Base-by-base conservation (phyloP, 1,140 invertebrate species). In the Holcopasites calliopsidis region DNA sequence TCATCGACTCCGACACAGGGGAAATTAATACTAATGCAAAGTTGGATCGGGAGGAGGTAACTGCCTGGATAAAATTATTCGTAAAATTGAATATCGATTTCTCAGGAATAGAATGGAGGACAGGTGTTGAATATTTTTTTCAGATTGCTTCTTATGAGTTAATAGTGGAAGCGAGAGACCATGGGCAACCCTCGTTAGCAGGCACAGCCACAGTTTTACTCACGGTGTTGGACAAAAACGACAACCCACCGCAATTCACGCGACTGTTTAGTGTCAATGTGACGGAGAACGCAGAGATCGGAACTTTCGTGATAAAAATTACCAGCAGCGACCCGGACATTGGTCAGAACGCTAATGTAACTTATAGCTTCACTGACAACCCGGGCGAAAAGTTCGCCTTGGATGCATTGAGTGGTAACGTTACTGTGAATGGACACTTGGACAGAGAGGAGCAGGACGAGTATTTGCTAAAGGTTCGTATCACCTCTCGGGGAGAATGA, bases 231-330 rank as follows among this genome's bases (percentile, higher is more conserved):
- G 97, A 99, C 87, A 97, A 97, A 89, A 99, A 99, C 91, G 98
- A 99, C 89, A 98, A 98, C 90, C 96, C 97, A 11, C 98, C 98
- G 0, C 93, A 96, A 75, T 99, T 99, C 88, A 98, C 97, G 0
- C 92, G 97, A 57, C 90, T 98, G 0, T 99, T 98, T 88, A 97
- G 96, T 85, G 96, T 97, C 0, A 98, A 98, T 87, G 97, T 99
- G 0, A 98, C 97, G 0, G 98, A 99, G 92, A 99, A 99, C 91
- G 95, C 97, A 0, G 96, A 97, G 78, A 94, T 98, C 50, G 98
- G 97, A 3, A 95, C 97, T 1, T 98, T 98, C 90, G 96, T 99
- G 0, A 96, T 99, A 61, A 94, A 94, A 87, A 96, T 99, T 0
- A 98, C 97, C 3, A 98, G 97, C 87, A 96, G 95, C 13, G 98